phyloP scores from a whole-genome alignment of 2,113 vertebrate species.

The Spea bombifrons region DNA sequence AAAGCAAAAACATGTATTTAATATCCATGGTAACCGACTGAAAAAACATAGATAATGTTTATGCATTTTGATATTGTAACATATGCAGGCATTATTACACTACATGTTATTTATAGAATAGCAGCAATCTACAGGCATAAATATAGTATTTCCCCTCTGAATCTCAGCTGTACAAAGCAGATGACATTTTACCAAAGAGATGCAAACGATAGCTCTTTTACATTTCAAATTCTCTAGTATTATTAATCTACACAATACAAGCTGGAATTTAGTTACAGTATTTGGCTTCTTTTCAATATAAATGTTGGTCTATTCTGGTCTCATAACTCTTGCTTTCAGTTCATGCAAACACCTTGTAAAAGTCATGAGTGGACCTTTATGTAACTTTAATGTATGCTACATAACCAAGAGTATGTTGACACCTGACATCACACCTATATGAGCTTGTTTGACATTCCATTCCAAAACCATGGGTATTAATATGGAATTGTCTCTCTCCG shows the following conservation, averaged over 20 bases:
- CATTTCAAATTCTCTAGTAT: slow-evolving; percentile 3
- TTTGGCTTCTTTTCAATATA: slow-evolving; percentile 11
- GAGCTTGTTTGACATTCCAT: too few species aligned
- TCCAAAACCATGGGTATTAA: too few species aligned
- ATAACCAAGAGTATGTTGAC: too few species aligned
- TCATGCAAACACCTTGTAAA: too few species aligned
- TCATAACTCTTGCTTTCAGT: slow-evolving; percentile 4
- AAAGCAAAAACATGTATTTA: too few species aligned
- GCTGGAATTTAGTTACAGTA: slow-evolving; percentile 17
- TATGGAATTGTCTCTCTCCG: too few species aligned
- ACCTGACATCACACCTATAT: too few species aligned
- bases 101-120: too few species aligned
- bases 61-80: not conserved
- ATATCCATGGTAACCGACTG: not conserved
- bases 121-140: too few species aligned
- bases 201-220: slow-evolving; percentile 21
- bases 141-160: not conserved
- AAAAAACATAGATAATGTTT: not conserved
- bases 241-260: slow-evolving; percentile 28
- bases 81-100: too few species aligned
- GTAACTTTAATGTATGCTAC: too few species aligned
- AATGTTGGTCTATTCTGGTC: slow-evolving; percentile 21
- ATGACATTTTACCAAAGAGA: slow-evolving; percentile 29
- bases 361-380: too few species aligned
- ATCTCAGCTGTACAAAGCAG: not conserved